These are phyloP conservation scores for Autographa pulchrina DNA, from an alignment of 2,888 invertebrate genomes.

Conservation along the genomic window DNA sequence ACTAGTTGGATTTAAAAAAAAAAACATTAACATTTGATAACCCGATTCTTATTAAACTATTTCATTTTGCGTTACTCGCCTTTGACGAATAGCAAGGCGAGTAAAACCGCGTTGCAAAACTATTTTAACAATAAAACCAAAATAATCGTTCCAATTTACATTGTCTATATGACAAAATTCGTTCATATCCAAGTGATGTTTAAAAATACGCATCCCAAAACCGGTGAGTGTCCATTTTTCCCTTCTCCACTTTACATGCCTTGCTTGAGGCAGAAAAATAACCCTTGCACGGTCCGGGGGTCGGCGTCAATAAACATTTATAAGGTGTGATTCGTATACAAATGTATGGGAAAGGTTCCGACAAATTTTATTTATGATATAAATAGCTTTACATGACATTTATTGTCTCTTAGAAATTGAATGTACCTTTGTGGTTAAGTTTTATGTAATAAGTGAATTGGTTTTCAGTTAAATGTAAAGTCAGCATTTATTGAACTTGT, in stretches of 20 bases:
- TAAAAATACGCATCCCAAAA: constrained; percentile 41
- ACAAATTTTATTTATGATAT: constrained; percentile 53
- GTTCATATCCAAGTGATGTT: background rate
- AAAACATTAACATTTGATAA: too few species aligned
- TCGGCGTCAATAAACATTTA: constrained; percentile 37
- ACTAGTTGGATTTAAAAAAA: too few species aligned
- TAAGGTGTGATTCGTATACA: constrained; percentile 57
- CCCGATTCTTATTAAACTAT: too few species aligned
- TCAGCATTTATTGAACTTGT: too few species aligned
- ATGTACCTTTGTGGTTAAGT: background rate
- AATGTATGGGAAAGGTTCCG: constrained; percentile 54
- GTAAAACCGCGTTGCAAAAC: too few species aligned
- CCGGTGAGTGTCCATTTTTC: constrained; percentile 55
- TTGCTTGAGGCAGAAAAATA: constrained; percentile 50
- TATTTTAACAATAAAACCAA: too few species aligned
- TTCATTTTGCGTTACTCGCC: too few species aligned
- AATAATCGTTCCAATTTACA: too few species aligned
- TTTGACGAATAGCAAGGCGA: too few species aligned
- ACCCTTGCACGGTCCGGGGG: constrained; percentile 31
- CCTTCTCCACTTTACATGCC: constrained; percentile 43
- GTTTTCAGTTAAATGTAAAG: too few species aligned
- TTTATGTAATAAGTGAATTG: too few species aligned
- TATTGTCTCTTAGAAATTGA: constrained; percentile 17
- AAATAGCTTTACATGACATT: constrained; percentile 41
- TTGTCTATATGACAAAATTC: background rate